phyloP scores from a whole-genome alignment of 2,113 vertebrate genomes.

The Myrmophylax atrothorax region DNA sequence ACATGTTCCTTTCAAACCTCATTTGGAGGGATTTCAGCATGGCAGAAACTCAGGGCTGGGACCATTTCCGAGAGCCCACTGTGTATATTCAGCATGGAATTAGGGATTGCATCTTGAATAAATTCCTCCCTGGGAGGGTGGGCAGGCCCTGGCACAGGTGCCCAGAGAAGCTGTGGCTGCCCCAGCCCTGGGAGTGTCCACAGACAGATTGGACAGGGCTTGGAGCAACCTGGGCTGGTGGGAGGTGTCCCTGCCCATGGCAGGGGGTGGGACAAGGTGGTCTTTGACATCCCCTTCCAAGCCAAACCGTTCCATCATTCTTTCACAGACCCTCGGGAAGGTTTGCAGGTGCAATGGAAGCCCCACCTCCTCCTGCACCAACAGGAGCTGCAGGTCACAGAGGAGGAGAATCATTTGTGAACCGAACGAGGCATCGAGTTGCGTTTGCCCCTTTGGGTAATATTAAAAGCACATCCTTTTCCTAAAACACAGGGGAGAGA shows the following conservation, averaged over 20 bases:
- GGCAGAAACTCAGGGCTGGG: background rate
- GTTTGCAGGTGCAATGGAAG: too few species aligned
- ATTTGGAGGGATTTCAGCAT: background rate
- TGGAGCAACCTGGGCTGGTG: fast-evolving
- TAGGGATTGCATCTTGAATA: background rate
- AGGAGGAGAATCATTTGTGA: too few species aligned
- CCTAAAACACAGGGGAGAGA: too few species aligned
- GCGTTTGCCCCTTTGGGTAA: too few species aligned
- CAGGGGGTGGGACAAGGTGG: background rate
- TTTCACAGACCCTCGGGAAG: too few species aligned
- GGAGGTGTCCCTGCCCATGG: background rate
- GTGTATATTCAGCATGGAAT: fast-evolving
- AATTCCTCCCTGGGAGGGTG: background rate
- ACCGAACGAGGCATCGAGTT: too few species aligned
- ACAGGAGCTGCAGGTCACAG: too few species aligned
- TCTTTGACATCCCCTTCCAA: background rate
- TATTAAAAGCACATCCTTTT: too few species aligned
- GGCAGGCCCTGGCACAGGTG: background rate
- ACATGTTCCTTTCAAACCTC: background rate
- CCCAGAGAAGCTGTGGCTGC: background rate
- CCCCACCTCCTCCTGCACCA: too few species aligned
- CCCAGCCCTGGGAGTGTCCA: background rate
- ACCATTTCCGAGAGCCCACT: background rate
- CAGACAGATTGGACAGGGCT: fast-evolving
- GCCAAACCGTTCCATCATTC: background rate